These are phyloP conservation scores for Calosoma granatense DNA, from an alignment of 1,140 invertebrate genomes.

Conservation along the genomic window DNA sequence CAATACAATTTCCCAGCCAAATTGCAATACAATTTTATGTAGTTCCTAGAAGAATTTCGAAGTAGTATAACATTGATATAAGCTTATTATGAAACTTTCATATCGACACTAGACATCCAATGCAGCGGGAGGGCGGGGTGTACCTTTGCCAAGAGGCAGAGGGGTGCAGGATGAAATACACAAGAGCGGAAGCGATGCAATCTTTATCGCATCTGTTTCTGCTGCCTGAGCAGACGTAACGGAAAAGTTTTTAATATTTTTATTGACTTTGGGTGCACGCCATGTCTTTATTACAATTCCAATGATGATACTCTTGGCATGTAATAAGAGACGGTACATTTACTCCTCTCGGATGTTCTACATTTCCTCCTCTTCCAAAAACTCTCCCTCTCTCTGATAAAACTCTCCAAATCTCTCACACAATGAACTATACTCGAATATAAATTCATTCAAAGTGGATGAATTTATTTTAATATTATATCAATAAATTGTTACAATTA, in stretches of 20 bases:
- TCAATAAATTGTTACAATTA: too few relatives aligned
- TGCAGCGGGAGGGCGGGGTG: neutral
- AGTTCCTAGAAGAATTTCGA: slow-evolving; percentile 3
- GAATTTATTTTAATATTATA: too few relatives aligned
- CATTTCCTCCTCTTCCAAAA: too few relatives aligned
- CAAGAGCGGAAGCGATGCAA: neutral
- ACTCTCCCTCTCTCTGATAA: too few relatives aligned
- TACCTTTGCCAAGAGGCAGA: too few relatives aligned
- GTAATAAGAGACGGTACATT: too few relatives aligned
- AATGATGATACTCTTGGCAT: slow-evolving; percentile 2
- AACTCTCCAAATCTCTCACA: too few relatives aligned
- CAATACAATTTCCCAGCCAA: too few relatives aligned
- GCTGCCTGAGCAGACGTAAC: neutral
- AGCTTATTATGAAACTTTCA: slow-evolving; percentile 5
- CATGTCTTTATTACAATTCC: slow-evolving; percentile 6
- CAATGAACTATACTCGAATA: too few relatives aligned
- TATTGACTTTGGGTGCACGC: neutral
- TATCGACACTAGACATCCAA: neutral
- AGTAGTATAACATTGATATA: slow-evolving; percentile 3
- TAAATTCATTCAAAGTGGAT: too few relatives aligned
- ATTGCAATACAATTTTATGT: too few relatives aligned
- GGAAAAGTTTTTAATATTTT: slow-evolving; percentile 5
- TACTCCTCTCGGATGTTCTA: too few relatives aligned
- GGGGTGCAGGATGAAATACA: neutral
- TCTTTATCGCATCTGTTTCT: neutral